Percentiles rank a stretch among this genome's conserved stretches.
Conservation (phyloP, 2,888 invertebrate genomes). For the Cepaea hortensis region DNA sequence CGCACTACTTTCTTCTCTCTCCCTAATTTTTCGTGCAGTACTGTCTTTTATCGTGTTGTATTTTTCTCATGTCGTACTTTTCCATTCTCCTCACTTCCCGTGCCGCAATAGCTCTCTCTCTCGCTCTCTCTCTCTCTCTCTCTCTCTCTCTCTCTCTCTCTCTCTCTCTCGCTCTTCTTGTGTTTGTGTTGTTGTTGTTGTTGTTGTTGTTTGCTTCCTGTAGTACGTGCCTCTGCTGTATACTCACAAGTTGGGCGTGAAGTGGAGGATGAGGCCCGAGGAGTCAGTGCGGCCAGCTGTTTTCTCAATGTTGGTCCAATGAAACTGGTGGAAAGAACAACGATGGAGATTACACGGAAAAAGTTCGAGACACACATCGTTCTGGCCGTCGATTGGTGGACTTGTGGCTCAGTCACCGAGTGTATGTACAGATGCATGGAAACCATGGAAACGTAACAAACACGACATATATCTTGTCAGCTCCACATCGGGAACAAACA, state of each 20-base stretch:
- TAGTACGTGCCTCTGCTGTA: background rate
- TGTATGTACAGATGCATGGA: no score
- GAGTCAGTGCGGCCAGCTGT: background rate
- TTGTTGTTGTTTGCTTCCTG: background rate
- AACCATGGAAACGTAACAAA: no score
- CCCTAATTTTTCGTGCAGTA: no score
- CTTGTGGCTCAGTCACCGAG: no score
- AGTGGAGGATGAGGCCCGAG: slow-evolving; percentile 20
- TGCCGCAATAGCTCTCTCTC: background rate
- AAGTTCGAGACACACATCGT: no score
- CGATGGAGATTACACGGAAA: no score
- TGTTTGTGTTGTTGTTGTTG: background rate
- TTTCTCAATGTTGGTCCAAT: slow-evolving; percentile 30
- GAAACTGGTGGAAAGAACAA: background rate
- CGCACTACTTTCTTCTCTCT: no score
- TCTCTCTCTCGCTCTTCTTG: background rate
- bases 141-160: background rate
- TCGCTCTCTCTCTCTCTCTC: background rate
- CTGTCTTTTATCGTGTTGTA: background rate
- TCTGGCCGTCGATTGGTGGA: no score
- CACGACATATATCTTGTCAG: no score
- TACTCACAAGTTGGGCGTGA: slow-evolving; percentile 25
- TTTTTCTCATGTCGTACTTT: background rate
- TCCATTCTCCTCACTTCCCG: background rate
- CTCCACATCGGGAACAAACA: no score